A percentile compares a stretch with the other conserved stretches of the same genome.
Conservation (phyloP, 30 jellyfish, hydroid and myxozoan genomes). For the Aurelia aurita region DNA sequence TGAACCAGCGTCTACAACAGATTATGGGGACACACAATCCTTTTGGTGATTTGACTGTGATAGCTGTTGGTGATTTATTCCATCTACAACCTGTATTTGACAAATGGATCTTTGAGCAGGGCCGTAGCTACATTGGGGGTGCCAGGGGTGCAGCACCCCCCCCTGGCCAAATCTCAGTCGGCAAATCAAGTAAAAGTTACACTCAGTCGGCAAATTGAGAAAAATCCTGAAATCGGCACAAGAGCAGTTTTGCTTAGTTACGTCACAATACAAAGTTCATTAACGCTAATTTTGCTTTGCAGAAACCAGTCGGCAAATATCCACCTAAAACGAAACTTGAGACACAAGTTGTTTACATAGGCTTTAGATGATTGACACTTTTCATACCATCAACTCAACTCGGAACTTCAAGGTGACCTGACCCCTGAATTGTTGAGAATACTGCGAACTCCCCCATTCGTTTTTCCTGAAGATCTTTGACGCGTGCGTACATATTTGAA, state of each 20-base stretch:
- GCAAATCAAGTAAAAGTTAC: too few species aligned
- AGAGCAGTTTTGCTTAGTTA: conserved; percentile 17
- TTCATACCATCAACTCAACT: too few species aligned
- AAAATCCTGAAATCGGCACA: conserved; percentile 10
- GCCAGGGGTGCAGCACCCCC: too few species aligned
- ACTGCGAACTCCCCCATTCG: too few species aligned
- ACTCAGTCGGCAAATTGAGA: too few species aligned
- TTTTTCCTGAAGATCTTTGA: too few species aligned
- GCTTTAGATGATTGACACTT: conserved; percentile 1
- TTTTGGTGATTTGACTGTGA: conserved; percentile 18
- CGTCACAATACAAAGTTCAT: conserved; percentile 20
- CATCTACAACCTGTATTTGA: conserved; percentile 39
- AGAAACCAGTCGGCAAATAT: too few species aligned
- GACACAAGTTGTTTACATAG: conserved; percentile 2
- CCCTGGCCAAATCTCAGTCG: too few species aligned
- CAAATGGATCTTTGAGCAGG: conserved; percentile 39
- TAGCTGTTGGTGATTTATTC: conserved; percentile 42
- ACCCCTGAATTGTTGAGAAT: too few species aligned
- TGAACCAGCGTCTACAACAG: conserved; percentile 30
- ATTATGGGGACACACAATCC: conserved; percentile 24
- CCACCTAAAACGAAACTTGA: conserved; percentile 1
- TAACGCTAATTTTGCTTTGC: conserved; percentile 13
- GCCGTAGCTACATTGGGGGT: too few species aligned
- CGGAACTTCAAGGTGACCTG: too few species aligned
- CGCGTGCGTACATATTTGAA: too few species aligned